Conservation (phyloP, 1,140 invertebrate genomes). For the Brachionus asplanchnoidis region DNA sequence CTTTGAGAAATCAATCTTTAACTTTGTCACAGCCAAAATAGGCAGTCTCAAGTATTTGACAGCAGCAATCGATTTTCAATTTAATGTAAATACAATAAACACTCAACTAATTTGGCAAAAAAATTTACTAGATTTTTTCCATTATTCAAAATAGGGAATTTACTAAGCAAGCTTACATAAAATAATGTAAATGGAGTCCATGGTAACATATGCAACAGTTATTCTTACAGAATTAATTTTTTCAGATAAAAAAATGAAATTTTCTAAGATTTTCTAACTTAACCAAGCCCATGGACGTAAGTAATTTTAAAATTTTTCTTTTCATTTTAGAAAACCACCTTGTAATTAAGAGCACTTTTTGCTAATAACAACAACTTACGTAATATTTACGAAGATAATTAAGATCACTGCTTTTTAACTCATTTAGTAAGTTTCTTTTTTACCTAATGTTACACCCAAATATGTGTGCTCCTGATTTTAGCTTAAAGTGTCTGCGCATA, state of each 20-base stretch:
- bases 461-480: neutral
- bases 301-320: neutral
- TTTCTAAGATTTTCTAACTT: neutral
- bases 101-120: neutral
- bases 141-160: neutral
- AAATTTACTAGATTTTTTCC: neutral
- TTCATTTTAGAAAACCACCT: neutral
- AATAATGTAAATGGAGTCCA: neutral
- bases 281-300: neutral
- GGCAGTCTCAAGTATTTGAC: neutral
- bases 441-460: neutral
- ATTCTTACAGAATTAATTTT: neutral
- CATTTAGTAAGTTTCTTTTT: constrained; percentile 3
- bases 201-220: neutral
- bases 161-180: neutral
- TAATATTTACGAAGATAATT: constrained; percentile 12
- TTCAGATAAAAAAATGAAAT: neutral
- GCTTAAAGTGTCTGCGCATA: neutral
- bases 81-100: neutral
- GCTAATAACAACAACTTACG: neutral
- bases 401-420: neutral
- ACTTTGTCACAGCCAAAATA: neutral
- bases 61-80: neutral
- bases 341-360: neutral
- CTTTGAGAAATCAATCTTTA: neutral